These are phyloP conservation scores for Cygnus atratus DNA, from an alignment of 2,113 vertebrate genomes.

Conservation along the genomic window DNA sequence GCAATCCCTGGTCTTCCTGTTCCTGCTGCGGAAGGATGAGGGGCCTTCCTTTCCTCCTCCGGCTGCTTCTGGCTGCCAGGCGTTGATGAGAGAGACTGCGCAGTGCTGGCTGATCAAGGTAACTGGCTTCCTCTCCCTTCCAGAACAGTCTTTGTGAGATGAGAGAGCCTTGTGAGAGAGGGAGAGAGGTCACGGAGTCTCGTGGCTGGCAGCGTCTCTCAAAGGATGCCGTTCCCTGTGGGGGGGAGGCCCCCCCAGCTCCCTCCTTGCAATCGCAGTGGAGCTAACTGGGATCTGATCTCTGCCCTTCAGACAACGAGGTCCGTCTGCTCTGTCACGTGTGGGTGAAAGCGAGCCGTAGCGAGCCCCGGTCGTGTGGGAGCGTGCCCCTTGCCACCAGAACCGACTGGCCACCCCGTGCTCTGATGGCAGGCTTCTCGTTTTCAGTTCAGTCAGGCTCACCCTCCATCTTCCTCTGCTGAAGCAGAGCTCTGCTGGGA, in stretches of 20 bases:
- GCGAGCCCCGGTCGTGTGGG: background rate
- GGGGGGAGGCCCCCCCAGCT: background rate
- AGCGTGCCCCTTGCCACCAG: background rate
- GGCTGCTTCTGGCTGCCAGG: constrained; percentile 48
- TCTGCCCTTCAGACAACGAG: background rate
- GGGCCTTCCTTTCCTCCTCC: constrained; percentile 35
- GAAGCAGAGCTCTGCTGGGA: background rate
- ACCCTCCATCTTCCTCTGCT: background rate
- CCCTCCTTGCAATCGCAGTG: rapidly evolving
- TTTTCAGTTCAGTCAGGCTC: too few relatives aligned
- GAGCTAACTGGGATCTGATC: background rate
- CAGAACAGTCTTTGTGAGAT: background rate
- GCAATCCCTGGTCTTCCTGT: constrained; percentile 55
- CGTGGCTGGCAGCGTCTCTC: background rate
- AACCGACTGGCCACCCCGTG: rapidly evolving
- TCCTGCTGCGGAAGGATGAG: constrained; percentile 54
- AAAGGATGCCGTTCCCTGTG: background rate
- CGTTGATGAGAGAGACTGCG: background rate
- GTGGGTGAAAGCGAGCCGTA: background rate
- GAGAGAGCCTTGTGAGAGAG: background rate
- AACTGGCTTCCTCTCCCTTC: constrained; percentile 41
- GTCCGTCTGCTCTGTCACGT: rapidly evolving
- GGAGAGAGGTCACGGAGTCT: constrained; percentile 3
- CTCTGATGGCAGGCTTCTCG: background rate
- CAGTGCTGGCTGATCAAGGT: constrained; percentile 1